Evolutionary conservation across 2,113 vertebrate species (phyloP).

Genomic region (Romanogobio albipinnatus): DNA sequence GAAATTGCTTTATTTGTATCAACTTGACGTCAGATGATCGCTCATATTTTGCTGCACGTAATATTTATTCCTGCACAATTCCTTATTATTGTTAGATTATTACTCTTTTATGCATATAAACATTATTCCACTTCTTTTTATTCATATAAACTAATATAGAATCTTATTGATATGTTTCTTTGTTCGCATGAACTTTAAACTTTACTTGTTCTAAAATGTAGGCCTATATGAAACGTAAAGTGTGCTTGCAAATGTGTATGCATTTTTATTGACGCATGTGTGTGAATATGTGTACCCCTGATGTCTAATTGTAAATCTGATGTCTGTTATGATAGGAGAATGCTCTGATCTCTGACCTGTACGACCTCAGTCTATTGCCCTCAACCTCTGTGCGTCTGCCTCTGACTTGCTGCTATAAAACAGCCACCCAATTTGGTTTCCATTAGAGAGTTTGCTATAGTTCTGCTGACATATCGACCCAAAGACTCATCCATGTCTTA

Average conservation of each 20-base stretch:
- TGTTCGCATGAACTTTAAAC: not conserved
- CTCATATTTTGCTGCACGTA: not conserved
- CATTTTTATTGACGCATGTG: not conserved
- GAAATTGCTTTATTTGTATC: constrained; percentile 14
- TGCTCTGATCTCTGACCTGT: constrained; percentile 55
- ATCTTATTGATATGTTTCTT: not conserved
- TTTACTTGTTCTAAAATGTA: not conserved
- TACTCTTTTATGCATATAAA: no score
- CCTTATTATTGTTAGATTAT: no score
- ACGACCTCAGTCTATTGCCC: constrained; percentile 53
- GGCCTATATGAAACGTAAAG: not conserved
- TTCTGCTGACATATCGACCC: constrained; percentile 51
- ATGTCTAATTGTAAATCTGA: constrained; percentile 55
- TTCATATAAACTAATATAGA: not conserved
- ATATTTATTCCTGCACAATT: not conserved
- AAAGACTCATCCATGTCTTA: constrained; percentile 27
- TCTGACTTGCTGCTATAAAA: constrained; percentile 39
- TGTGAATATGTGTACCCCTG: constrained; percentile 5
- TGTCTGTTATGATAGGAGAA: constrained; percentile 48
- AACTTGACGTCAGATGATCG: not conserved
- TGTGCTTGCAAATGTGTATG: not conserved
- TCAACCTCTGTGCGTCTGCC: constrained; percentile 38
- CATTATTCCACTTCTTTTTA: not conserved
- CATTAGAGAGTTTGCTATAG: constrained; percentile 44
- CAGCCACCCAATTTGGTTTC: constrained; percentile 53